Base-by-base conservation (phyloP, 1,140 invertebrate species). In the Hycleus phaleratus region DNA sequence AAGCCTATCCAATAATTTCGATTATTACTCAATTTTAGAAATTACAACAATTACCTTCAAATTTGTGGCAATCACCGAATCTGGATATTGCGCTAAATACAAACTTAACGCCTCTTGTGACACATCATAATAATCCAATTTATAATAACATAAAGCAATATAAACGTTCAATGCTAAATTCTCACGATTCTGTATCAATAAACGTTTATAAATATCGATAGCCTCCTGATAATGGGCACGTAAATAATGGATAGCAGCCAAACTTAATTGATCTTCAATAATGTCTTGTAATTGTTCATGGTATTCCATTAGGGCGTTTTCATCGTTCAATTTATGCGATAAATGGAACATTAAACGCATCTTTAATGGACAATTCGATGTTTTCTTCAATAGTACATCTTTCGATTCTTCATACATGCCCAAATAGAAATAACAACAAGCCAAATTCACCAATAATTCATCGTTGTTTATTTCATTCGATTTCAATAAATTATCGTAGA, bases 121-220 rank as follows among this genome's bases (percentile, higher is more conserved):
- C 24, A 91, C 89, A 67, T 92, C 90, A 67, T 90, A 92, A 68
- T 91, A 91, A 75, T 98, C 96, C 49, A 98, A 74, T 74, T 98
- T 98, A 73, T 98, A 98, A 73, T 98, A 98, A 68, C 96, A 98
- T 6, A 98, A 75, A 0, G 95, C 97, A 52, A 98, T 87, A 74
- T 99, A 99, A 6, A 98, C 93, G 76, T 98, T 97, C 45, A 99
- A 74, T 5, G 96, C 96, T 63, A 96, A 75, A 74, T 87, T 95
- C 49, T 95, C 88, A 66, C 93, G 87, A 76, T 97, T 95, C 64
- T 95, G 92, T 1, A 95, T 73, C 10, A 98, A 77, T 48, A 98
- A 83, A 61, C 92, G 84, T 75, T 99, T 99, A 71, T 99, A 99
- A 63, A 98, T 94, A 75, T 99, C 96, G 64, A 98, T 98, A 24